Evolutionary conservation across 2,888 invertebrate species (phyloP).

Genomic region (Sycophila texana): DNA sequence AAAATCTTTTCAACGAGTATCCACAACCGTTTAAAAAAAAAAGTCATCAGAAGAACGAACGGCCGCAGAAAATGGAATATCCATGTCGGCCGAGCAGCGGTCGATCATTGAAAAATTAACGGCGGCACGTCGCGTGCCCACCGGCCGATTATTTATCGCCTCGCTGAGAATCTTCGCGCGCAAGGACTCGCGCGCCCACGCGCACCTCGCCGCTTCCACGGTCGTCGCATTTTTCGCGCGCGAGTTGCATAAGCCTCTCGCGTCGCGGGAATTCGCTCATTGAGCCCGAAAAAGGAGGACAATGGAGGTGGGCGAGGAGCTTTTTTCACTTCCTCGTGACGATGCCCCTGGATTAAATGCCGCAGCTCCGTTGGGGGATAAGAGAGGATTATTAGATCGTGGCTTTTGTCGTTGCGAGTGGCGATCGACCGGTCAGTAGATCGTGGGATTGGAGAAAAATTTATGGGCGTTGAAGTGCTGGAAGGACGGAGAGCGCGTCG

Average conservation of each 20-base stretch:
- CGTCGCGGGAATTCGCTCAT: slow-evolving; percentile 1
- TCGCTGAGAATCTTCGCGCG: slow-evolving; percentile 56
- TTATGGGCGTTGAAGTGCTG: too few relatives aligned
- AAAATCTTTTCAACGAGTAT: too few relatives aligned
- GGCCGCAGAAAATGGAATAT: slow-evolving; percentile 31
- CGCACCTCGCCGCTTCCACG: slow-evolving; percentile 32
- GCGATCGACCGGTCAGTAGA: too few relatives aligned
- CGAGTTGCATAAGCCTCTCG: slow-evolving; percentile 6
- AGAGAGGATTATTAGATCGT: not conserved
- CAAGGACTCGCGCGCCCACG: slow-evolving; percentile 65
- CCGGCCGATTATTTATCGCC: slow-evolving; percentile 39
- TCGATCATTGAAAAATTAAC: slow-evolving; percentile 51
- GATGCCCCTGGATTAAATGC: not conserved
- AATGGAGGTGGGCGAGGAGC: slow-evolving; percentile 9
- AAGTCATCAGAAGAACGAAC: not conserved
- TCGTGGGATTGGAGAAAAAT: too few relatives aligned
- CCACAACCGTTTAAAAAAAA: not conserved
- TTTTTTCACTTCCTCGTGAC: slow-evolving; percentile 16
- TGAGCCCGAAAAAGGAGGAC: slow-evolving; percentile 6
- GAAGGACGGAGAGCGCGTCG: too few relatives aligned
- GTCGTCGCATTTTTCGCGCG: slow-evolving; percentile 25
- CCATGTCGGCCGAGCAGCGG: slow-evolving; percentile 7
- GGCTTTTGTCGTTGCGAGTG: not conserved
- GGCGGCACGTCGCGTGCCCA: slow-evolving; percentile 18
- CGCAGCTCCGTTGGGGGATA: not conserved